Percentiles rank a stretch among this genome's conserved stretches.
Conservation (phyloP, 2,113 vertebrate species). For the Mesoclemmys tuberculata region DNA sequence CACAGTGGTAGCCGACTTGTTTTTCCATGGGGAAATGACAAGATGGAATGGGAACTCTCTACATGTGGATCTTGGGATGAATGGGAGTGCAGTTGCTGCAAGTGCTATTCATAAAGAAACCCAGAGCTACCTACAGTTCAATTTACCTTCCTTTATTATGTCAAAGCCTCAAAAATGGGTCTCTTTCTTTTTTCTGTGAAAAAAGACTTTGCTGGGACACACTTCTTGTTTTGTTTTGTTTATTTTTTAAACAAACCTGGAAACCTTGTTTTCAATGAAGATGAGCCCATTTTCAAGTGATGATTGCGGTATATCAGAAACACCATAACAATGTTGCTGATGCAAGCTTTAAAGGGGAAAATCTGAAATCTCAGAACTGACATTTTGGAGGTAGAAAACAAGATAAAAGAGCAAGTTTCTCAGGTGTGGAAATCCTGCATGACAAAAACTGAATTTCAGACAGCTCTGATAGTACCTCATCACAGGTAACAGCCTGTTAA, state of each 20-base stretch:
- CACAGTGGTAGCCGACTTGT: not conserved
- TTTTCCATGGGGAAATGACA: not conserved
- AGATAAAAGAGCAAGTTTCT: not conserved
- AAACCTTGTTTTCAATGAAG: not conserved
- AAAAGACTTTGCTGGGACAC: not conserved
- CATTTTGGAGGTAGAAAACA: fast-evolving
- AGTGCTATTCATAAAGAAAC: not conserved
- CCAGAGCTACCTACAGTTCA: not conserved
- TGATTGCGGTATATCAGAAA: not conserved
- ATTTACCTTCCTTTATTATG: not conserved
- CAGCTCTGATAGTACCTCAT: not conserved
- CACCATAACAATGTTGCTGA: not conserved
- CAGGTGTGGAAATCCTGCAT: not conserved
- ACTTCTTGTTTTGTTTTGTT: not conserved
- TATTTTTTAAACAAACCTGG: not conserved
- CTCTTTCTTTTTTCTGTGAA: not conserved
- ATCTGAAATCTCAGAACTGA: not conserved
- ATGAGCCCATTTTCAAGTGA: not conserved
- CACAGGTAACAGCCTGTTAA: not conserved
- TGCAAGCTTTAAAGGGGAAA: not conserved
- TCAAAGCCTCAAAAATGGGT: not conserved
- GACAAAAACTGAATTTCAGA: not conserved
- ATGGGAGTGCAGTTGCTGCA: not conserved
- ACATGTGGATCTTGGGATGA: not conserved
- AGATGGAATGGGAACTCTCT: not conserved